Evolutionary conservation across 1,140 invertebrate genomes (phyloP).

Genomic region (Bombyx mandarina): DNA sequence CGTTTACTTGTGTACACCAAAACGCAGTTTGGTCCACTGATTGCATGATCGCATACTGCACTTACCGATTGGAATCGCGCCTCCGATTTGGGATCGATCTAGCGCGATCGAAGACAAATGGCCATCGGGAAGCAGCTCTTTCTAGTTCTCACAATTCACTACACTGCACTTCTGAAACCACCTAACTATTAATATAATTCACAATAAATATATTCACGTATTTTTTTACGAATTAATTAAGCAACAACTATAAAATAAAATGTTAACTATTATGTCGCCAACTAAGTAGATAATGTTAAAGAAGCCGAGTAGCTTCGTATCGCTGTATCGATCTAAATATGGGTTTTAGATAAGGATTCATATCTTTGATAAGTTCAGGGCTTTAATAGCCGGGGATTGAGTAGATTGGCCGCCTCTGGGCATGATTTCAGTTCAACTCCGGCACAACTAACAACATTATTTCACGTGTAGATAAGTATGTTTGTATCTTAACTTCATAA

Average conservation of each 20-base stretch:
- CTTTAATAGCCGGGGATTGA: slow-evolving; percentile 31
- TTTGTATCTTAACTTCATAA: no score
- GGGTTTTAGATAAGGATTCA: slow-evolving; percentile 34
- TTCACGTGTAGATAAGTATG: neutral
- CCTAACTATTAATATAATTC: slow-evolving; percentile 1
- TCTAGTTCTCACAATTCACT: slow-evolving; percentile 12
- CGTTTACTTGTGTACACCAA: neutral
- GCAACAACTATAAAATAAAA: neutral
- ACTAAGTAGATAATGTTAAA: no score
- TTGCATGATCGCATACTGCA: slow-evolving; percentile 18
- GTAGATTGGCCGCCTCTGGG: slow-evolving; percentile 13
- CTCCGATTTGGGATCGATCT: slow-evolving; percentile 37
- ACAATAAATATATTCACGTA: slow-evolving; percentile 1
- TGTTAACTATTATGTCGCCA: neutral
- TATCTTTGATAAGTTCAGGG: slow-evolving; percentile 34
- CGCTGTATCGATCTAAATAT: slow-evolving; percentile 46
- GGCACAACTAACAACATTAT: slow-evolving; percentile 1
- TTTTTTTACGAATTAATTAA: slow-evolving; percentile 5
- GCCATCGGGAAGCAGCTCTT: slow-evolving; percentile 16
- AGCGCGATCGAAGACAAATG: slow-evolving; percentile 29
- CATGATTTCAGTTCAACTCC: slow-evolving; percentile 17
- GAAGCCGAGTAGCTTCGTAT: slow-evolving; percentile 9
- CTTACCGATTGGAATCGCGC: slow-evolving; percentile 32
- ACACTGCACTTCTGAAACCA: slow-evolving; percentile 20
- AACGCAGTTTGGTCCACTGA: neutral